Percentiles rank a stretch among this genome's conserved stretches.
phyloP scores from a whole-genome alignment of 2,888 invertebrate species.

The Cephus pulcher region DNA sequence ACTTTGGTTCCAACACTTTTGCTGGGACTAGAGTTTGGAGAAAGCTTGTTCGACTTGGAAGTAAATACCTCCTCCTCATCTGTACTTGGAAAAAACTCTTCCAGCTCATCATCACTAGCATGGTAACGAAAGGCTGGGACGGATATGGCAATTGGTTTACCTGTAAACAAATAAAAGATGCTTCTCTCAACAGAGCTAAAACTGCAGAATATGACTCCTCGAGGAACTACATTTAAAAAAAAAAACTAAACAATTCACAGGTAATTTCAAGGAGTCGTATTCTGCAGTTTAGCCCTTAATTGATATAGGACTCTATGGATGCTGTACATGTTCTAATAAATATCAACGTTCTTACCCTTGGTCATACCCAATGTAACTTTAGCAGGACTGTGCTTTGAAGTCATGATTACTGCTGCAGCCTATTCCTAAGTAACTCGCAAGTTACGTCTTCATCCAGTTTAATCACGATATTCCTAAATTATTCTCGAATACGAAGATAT shows the following conservation, averaged over 20 bases:
- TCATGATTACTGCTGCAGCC: slow-evolving; percentile 40
- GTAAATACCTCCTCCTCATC: slow-evolving; percentile 71
- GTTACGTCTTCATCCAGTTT: not conserved
- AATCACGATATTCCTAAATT: not conserved
- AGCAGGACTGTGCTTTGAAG: slow-evolving; percentile 54
- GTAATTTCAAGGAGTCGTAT: no score
- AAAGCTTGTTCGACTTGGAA: slow-evolving; percentile 62
- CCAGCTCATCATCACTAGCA: slow-evolving; percentile 81
- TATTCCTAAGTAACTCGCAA: not conserved
- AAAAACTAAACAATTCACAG: no score
- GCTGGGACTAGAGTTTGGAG: slow-evolving; percentile 61
- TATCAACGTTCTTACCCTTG: slow-evolving; percentile 50
- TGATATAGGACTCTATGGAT: not conserved
- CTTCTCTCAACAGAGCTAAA: not conserved
- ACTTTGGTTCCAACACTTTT: slow-evolving; percentile 67
- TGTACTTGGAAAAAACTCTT: slow-evolving; percentile 74
- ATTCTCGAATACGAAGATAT: not conserved
- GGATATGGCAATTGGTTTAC: slow-evolving; percentile 66
- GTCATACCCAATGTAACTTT: slow-evolving; percentile 63
- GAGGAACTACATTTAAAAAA: no score
- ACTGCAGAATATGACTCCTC: no score
- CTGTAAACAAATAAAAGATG: slow-evolving; percentile 39
- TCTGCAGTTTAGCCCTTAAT: no score
- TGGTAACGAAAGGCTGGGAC: slow-evolving; percentile 77
- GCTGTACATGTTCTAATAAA: not conserved